Percentiles rank a stretch among this genome's conserved stretches.
Conservation (phyloP, 2,888 invertebrate genomes). For the Chymomyza caudatula region DNA sequence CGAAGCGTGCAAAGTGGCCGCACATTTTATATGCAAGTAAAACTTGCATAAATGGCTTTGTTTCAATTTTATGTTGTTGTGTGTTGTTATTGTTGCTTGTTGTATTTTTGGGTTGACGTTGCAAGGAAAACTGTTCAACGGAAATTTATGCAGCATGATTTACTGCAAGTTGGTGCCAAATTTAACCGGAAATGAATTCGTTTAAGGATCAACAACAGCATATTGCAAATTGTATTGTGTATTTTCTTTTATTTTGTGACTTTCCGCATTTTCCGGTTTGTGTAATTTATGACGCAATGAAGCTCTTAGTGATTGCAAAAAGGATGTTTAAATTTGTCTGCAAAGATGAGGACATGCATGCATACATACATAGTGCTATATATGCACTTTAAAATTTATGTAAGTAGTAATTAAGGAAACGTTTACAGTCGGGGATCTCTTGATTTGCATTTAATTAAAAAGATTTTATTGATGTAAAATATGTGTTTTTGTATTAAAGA, state of each 20-base stretch:
- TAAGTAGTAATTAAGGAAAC: no score
- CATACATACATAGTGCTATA: no score
- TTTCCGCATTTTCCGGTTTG: neutral
- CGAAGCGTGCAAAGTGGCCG: neutral
- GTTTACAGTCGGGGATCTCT: no score
- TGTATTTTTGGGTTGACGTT: slow-evolving; percentile 56
- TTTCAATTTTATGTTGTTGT: slow-evolving; percentile 55
- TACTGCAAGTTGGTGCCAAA: slow-evolving; percentile 62
- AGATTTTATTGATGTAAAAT: no score
- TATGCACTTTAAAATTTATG: no score
- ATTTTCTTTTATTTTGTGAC: slow-evolving; percentile 54
- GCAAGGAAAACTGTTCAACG: slow-evolving; percentile 59
- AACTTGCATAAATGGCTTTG: slow-evolving; percentile 10
- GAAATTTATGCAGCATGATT: slow-evolving; percentile 69
- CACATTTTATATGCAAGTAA: neutral
- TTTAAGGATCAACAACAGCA: slow-evolving; percentile 49
- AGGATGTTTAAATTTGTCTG: neutral
- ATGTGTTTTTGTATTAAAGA: no score
- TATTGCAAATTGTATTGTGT: slow-evolving; percentile 59
- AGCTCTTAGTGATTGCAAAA: neutral
- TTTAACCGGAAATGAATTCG: slow-evolving; percentile 66
- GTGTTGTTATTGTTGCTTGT: slow-evolving; percentile 3
- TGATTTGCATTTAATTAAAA: no score
- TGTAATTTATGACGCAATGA: neutral
- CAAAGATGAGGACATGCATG: neutral